Evolutionary conservation across 2,113 vertebrate genomes (phyloP), one percentile per base, ranked within the genome.

Genomic region (Melospiza georgiana): DNA sequence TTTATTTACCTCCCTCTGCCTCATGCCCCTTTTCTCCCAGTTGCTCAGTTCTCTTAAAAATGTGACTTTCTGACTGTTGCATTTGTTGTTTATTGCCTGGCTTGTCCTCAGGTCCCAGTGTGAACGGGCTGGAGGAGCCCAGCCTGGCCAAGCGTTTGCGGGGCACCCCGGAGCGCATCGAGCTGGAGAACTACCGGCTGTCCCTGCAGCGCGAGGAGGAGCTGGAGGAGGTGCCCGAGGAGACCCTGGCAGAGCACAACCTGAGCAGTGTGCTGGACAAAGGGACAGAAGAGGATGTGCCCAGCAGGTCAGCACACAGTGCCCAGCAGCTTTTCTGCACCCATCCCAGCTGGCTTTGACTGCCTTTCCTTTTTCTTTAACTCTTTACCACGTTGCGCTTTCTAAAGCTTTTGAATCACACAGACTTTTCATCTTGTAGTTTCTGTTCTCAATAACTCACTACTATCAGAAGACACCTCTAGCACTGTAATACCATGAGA

Each of bases 221-320:
- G 65, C 98, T 99, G 82, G 98, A 99, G 96, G 99, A 99, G 95
- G 99, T 99, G 9, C 99, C 99, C 0, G 99, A 99, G 90, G 99
- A 99, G 97, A 99, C 99, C 0, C 97, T 99, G 94, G 99, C 99
- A 0, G 99, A 99, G 74, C 99, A 99, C 96, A 99, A 99, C 96
- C 98, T 99, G 41, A 99, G 99, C 98, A 99, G 98, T 1, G 98
- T 99, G 61, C 96, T 99, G 95, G 99, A 99, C 98, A 99, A 99
- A 89, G 98, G 97, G 33, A 93, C 98, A 0, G 98, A 98, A 11
- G 98, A 98, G 19, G 99, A 99, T 68, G 97, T 97, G 41, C 98
- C 98, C 92, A 99, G 99, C 97, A 99, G 99, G 99, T 99, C 71
- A 97, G 97, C 76, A 61, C 19, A 19, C 11, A 0, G 8, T 51